Evolutionary conservation across 2,113 vertebrate genomes (phyloP).

Genomic region (Hippopotamus amphibius): DNA sequence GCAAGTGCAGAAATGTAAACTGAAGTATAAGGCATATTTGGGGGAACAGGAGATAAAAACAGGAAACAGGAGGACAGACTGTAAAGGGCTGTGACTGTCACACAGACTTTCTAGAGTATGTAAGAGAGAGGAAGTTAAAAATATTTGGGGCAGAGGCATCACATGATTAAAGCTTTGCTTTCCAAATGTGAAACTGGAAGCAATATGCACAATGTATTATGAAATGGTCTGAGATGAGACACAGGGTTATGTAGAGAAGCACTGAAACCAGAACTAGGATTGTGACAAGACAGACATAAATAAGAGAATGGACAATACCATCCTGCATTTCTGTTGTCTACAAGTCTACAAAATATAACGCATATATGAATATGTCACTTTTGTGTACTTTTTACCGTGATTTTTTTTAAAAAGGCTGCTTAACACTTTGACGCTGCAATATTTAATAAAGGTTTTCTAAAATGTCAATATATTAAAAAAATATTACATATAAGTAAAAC

Average conservation of each 20-base stretch:
- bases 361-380: background rate
- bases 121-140: background rate
- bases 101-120: background rate
- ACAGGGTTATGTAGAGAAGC: background rate
- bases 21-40: background rate
- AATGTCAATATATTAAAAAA: conserved; percentile 29
- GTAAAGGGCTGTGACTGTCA: background rate
- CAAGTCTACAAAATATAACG: background rate
- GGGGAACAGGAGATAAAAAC: background rate
- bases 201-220: background rate
- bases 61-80: background rate
- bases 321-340: background rate
- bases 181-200: background rate
- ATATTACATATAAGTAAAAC: background rate
- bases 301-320: background rate
- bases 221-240: background rate
- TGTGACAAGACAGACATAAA: background rate
- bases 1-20: background rate
- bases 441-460: conserved; percentile 57
- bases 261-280: background rate
- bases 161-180: background rate
- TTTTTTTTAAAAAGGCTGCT: background rate
- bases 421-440: background rate
- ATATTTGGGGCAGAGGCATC: background rate
- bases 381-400: background rate